Conservation (phyloP, 1,140 invertebrate genomes). For the Oncopeltus fasciatus region DNA sequence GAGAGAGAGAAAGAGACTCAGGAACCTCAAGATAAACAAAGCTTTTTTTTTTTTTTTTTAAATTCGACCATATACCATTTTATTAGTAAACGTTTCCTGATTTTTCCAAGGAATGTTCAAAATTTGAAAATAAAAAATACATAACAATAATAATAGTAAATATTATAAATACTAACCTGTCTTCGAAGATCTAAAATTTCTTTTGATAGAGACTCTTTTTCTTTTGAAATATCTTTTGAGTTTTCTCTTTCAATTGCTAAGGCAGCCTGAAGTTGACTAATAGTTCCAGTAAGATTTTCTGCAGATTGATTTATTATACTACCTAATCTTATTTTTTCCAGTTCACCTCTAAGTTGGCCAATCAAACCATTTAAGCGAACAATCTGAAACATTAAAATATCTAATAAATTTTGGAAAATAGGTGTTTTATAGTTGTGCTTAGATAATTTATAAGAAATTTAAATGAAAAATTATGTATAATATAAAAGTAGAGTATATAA, state of each 20-base stretch:
- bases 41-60: too few relatives aligned
- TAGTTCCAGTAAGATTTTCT: constrained; percentile 9
- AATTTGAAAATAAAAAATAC: too few relatives aligned
- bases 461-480: too few relatives aligned
- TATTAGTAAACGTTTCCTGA: too few relatives aligned
- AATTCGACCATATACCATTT: too few relatives aligned
- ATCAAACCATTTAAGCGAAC: constrained; percentile 18
- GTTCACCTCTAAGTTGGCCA: constrained; percentile 18
- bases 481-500: too few relatives aligned
- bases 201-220: constrained; percentile 19
- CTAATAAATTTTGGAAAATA: too few relatives aligned
- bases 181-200: constrained; percentile 22
- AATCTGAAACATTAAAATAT: constrained; percentile 19
- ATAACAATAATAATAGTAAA: not conserved
- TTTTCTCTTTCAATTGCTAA: constrained; percentile 20
- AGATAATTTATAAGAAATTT: too few relatives aligned
- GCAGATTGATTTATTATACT: constrained; percentile 13
- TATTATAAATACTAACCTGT: constrained; percentile 15
- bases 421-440: too few relatives aligned
- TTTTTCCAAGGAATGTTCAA: too few relatives aligned
- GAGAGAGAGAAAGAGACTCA: too few relatives aligned
- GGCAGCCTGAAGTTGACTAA: constrained; percentile 21
- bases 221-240: constrained; percentile 12
- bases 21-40: too few relatives aligned
- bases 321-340: constrained; percentile 17